Percentiles rank a stretch among this genome's conserved stretches.
Conservation (phyloP, 2,888 invertebrate genomes). For the Acholoe squamosa region DNA sequence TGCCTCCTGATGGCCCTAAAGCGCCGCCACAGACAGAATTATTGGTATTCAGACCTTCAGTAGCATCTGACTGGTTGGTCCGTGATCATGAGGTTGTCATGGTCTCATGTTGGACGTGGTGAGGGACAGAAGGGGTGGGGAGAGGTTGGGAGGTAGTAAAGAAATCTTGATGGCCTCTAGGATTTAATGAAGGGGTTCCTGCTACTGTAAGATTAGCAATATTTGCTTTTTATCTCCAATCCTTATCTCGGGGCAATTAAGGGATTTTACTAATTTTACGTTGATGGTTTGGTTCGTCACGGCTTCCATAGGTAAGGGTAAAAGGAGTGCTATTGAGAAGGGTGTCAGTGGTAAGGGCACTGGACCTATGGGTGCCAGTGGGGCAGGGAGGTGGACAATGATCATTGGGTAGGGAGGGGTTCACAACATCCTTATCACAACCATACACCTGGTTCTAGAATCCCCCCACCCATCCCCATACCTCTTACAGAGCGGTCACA, state of each 20-base stretch:
- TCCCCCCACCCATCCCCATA: conserved; percentile 4
- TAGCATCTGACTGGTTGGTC: conserved; percentile 34
- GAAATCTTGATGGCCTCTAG: not conserved
- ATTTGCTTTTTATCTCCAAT: too few species aligned
- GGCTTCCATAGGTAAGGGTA: not conserved
- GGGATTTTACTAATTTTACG: too few species aligned
- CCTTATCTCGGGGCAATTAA: too few species aligned
- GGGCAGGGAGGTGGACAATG: conserved; percentile 19
- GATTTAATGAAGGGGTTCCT: not conserved
- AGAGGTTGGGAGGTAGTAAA: not conserved
- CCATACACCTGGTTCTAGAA: not conserved
- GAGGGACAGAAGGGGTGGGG: not conserved
- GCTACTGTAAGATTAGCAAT: not conserved
- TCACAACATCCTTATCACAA: not conserved
- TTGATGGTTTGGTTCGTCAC: too few species aligned
- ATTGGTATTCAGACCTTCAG: conserved; percentile 30
- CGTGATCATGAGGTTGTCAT: conserved; percentile 19
- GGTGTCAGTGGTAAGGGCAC: not conserved
- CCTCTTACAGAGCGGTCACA: not conserved
- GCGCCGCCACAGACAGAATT: conserved; percentile 22
- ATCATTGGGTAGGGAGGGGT: not conserved
- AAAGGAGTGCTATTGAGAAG: not conserved
- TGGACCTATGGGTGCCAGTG: not conserved
- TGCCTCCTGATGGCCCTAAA: not conserved
- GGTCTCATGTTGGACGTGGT: not conserved